These are phyloP conservation scores for Tethea ocularis DNA, from an alignment of 2,888 invertebrate genomes.

Conservation along the genomic window DNA sequence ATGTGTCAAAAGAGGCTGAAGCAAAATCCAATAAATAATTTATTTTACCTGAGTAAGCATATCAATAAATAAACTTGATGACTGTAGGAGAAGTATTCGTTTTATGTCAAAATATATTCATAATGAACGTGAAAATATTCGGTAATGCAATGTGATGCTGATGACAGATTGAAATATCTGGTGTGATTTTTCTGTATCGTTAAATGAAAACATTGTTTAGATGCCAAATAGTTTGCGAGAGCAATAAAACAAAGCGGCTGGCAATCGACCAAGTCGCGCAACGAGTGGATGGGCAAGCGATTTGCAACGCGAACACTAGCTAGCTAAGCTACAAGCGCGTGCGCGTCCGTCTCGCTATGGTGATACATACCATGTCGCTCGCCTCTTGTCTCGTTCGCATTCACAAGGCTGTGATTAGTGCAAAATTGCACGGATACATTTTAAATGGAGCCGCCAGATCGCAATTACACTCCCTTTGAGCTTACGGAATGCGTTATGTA, in stretches of 20 bases:
- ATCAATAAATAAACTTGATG: too few relatives aligned
- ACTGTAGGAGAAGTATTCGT: too few relatives aligned
- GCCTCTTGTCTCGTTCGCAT: conserved; percentile 30
- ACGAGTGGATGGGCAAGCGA: conserved; percentile 72
- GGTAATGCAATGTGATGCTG: conserved; percentile 23
- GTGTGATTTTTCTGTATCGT: conserved; percentile 74
- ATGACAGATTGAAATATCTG: conserved; percentile 70
- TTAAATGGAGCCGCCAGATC: conserved; percentile 78
- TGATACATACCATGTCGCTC: conserved; percentile 36
- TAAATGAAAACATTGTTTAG: conserved; percentile 77
- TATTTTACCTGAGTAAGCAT: too few relatives aligned
- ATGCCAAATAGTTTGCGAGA: conserved; percentile 78
- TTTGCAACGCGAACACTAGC: conserved; percentile 55
- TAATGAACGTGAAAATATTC: background rate
- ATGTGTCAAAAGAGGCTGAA: too few relatives aligned
- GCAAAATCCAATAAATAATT: too few relatives aligned
- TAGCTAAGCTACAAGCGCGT: conserved; percentile 26
- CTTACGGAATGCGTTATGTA: conserved; percentile 74
- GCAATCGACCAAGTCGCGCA: conserved; percentile 75
- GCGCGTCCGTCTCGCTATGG: conserved; percentile 36
- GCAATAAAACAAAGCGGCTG: conserved; percentile 79
- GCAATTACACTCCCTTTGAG: conserved; percentile 81
- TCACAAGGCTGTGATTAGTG: conserved; percentile 56
- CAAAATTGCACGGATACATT: conserved; percentile 78
- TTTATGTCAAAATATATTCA: background rate